phyloP scores from a whole-genome alignment of 2,888 invertebrate species.

The Andrena marginata region DNA sequence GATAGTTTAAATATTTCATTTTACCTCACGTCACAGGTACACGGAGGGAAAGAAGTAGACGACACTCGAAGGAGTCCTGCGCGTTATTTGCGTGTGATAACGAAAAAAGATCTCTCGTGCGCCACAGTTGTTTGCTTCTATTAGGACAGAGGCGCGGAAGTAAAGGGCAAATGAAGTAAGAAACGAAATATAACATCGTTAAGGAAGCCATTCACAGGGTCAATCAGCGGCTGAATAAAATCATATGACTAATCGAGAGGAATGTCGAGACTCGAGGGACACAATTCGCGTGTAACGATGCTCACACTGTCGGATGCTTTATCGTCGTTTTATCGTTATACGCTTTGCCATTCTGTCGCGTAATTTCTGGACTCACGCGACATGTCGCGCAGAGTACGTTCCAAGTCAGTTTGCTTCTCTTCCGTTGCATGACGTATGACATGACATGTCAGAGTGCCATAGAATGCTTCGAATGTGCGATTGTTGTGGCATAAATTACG shows the following conservation, averaged over 20 bases:
- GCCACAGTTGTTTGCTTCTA: background rate
- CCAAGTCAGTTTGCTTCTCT: constrained; percentile 16
- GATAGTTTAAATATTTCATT: too few relatives aligned
- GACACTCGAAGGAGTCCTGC: too few relatives aligned
- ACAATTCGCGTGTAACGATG: background rate
- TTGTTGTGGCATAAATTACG: constrained; percentile 34
- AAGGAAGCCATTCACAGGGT: background rate
- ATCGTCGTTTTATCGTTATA: background rate
- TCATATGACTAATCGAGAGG: background rate
- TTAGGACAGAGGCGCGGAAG: background rate
- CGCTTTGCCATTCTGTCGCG: background rate
- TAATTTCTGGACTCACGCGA: background rate
- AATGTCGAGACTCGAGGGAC: background rate
- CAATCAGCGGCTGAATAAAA: background rate
- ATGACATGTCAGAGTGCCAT: constrained; percentile 8
- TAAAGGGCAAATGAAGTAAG: background rate
- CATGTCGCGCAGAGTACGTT: background rate
- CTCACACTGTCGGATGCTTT: background rate
- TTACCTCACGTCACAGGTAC: too few relatives aligned
- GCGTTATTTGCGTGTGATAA: too few relatives aligned
- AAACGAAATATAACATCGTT: background rate
- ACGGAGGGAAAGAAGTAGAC: too few relatives aligned
- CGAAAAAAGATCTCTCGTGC: too few relatives aligned
- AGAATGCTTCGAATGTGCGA: constrained; percentile 31
- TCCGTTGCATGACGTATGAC: constrained; percentile 14